Percentiles rank a stretch among this genome's conserved stretches.
Evolutionary conservation across 2,113 vertebrate genomes (phyloP).

Genomic region (Oceanites oceanicus): DNA sequence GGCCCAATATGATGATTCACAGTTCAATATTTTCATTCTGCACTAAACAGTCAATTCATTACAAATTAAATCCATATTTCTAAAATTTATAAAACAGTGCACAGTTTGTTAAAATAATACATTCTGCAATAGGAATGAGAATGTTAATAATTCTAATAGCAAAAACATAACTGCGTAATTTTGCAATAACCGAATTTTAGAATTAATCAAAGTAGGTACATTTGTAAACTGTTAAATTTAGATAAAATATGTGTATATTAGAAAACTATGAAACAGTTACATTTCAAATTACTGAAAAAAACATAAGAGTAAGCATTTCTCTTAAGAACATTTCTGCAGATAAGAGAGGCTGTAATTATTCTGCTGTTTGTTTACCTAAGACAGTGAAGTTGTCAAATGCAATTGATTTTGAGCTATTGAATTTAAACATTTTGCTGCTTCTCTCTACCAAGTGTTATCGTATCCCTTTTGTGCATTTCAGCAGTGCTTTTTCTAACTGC

Average conservation of each 20-base stretch:
- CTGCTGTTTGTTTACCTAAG: neutral
- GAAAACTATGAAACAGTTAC: neutral
- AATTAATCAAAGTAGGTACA: neutral
- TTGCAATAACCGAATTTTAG: neutral
- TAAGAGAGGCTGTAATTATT: neutral
- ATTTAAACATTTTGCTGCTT: neutral
- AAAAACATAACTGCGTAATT: neutral
- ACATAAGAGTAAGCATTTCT: neutral
- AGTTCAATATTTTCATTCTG: neutral
- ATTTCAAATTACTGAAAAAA: neutral
- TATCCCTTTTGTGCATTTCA: neutral
- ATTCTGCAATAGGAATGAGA: neutral
- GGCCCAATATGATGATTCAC: neutral
- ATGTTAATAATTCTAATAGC: neutral
- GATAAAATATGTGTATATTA: neutral
- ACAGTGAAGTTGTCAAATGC: neutral
- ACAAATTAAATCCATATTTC: constrained; percentile 21
- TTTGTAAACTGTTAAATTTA: neutral
- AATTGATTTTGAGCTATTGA: neutral
- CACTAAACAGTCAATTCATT: neutral
- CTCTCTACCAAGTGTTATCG: neutral
- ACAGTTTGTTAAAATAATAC: neutral
- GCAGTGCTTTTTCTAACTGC: neutral
- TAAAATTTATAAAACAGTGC: neutral
- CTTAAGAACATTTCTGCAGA: neutral